phyloP scores from a whole-genome alignment of 2,797 vertebrate species.

The Cichlasoma orientale region DNA sequence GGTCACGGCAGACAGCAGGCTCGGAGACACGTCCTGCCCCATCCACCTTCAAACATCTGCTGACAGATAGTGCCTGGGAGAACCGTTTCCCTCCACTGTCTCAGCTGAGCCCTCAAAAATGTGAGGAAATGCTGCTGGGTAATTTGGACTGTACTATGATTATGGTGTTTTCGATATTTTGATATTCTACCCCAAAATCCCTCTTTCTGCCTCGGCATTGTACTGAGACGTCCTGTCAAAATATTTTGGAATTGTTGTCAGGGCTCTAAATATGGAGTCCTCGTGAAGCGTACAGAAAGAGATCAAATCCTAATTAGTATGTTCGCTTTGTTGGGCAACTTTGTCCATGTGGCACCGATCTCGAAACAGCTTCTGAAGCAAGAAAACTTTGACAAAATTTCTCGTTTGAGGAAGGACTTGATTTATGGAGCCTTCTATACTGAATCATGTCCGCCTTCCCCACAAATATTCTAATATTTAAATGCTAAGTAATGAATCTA shows the following conservation, averaged over 20 bases:
- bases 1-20: constrained; percentile 50
- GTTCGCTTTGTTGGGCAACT: constrained; percentile 61
- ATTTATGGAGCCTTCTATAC: background rate
- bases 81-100: constrained; percentile 63
- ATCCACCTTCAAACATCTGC: constrained; percentile 68
- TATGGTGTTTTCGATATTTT: constrained; percentile 78
- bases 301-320: constrained; percentile 70
- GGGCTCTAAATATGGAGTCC: constrained; percentile 65
- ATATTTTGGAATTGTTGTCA: constrained; percentile 75
- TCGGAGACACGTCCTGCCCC: constrained; percentile 62
- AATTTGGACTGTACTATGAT: constrained; percentile 74
- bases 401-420: background rate
- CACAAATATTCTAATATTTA: background rate
- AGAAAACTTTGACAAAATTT: background rate
- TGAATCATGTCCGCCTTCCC: background rate
- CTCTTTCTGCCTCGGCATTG: constrained; percentile 52
- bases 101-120: constrained; percentile 74
- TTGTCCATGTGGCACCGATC: constrained; percentile 58
- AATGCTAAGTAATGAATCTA: background rate
- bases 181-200: constrained; percentile 74
- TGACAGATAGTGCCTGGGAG: constrained; percentile 68
- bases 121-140: constrained; percentile 76
- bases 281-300: constrained; percentile 46
- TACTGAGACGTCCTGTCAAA: constrained; percentile 69
- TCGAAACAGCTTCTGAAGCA: constrained; percentile 35